A percentile compares a stretch with the other conserved stretches of the same genome.
phyloP scores from a whole-genome alignment of 2,113 vertebrate species.

The Notarius quadriscutis region DNA sequence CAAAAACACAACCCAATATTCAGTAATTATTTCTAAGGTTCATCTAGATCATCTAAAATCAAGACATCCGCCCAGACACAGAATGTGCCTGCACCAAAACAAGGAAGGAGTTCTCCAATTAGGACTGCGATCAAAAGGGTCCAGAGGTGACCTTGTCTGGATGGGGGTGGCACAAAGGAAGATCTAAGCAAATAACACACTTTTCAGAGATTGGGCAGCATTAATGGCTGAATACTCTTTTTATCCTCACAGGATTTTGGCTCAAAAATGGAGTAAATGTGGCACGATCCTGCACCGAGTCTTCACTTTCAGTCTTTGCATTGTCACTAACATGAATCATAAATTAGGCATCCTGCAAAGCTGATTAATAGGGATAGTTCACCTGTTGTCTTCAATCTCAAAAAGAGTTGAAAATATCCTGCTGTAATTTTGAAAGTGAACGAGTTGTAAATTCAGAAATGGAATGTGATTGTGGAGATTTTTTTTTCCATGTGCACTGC shows the following conservation, averaged over 20 bases:
- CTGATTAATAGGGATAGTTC: not conserved
- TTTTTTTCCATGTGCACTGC: not conserved
- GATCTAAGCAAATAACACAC: constrained; percentile 3
- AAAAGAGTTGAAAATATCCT: not conserved
- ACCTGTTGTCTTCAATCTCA: not conserved
- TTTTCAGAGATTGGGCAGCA: constrained; percentile 34
- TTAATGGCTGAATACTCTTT: constrained; percentile 41
- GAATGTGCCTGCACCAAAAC: not conserved
- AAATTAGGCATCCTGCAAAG: not conserved
- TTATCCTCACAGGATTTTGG: constrained; percentile 40
- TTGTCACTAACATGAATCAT: not conserved
- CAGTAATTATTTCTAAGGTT: constrained; percentile 25
- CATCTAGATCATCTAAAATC: constrained; percentile 7
- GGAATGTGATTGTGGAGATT: not conserved
- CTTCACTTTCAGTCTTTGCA: not conserved
- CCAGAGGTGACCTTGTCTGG: constrained; percentile 43
- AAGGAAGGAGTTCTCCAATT: constrained; percentile 37
- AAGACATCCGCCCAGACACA: not conserved
- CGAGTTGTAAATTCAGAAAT: not conserved
- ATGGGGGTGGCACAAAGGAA: constrained; percentile 23
- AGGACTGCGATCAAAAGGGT: constrained; percentile 25
- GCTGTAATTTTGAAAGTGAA: not conserved
- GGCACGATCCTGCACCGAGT: not conserved
- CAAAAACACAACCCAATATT: constrained; percentile 11
- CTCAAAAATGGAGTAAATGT: not conserved